A percentile compares a stretch with the other conserved stretches of the same genome.
Conservation (phyloP, 2,113 vertebrate species). For the Tetrax tetrax region DNA sequence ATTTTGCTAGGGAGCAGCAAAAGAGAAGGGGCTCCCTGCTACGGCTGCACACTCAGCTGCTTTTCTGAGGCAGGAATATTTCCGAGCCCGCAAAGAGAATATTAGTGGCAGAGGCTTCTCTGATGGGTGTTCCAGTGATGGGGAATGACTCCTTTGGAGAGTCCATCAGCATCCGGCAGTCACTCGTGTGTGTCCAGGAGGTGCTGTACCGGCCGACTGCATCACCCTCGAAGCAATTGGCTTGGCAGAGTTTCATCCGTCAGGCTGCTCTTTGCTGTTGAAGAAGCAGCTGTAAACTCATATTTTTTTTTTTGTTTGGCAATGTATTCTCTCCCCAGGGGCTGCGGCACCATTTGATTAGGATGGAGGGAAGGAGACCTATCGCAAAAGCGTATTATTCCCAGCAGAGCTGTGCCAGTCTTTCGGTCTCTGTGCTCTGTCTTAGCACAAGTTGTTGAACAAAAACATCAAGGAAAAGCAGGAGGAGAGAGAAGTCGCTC, state of each 20-base stretch:
- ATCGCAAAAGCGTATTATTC: neutral
- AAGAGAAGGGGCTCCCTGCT: neutral
- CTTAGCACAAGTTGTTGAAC: neutral
- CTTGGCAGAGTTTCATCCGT: constrained; percentile 43
- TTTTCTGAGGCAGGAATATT: neutral
- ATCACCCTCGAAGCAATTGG: neutral
- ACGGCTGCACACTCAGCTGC: neutral
- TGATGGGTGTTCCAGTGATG: neutral
- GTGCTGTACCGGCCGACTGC: neutral
- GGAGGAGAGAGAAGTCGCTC: neutral
- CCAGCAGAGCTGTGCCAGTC: neutral
- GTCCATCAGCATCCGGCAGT: neutral
- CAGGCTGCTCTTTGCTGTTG: constrained; percentile 46
- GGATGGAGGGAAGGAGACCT: neutral
- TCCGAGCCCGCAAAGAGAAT: neutral
- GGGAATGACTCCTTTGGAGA: neutral
- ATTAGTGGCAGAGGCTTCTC: neutral
- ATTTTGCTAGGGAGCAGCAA: neutral
- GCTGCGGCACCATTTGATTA: constrained; percentile 35
- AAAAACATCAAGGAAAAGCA: neutral
- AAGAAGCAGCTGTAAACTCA: constrained; percentile 56
- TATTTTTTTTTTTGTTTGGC: constrained; percentile 43
- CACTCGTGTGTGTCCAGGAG: neutral
- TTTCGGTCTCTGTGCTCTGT: neutral
- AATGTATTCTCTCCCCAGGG: neutral